A percentile compares a stretch with the other conserved stretches of the same genome.
These are phyloP conservation scores for Babylonia areolata DNA, from an alignment of 1,140 invertebrate genomes.

Conservation along the genomic window DNA sequence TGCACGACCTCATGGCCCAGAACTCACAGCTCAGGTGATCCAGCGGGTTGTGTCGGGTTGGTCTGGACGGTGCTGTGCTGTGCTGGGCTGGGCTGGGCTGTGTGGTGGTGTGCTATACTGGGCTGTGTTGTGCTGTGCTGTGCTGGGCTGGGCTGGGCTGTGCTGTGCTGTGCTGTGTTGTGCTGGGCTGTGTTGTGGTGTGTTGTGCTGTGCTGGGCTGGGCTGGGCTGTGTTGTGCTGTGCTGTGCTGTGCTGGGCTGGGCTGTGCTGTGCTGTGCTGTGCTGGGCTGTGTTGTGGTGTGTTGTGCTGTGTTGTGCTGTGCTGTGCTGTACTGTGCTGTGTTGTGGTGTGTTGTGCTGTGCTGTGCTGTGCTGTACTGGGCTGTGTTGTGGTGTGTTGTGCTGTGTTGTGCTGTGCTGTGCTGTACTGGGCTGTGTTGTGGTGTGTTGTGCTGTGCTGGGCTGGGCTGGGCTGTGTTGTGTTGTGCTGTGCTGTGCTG, in stretches of 20 bases:
- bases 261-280: constrained; percentile 38
- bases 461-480: too few species aligned
- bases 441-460: background rate
- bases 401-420: background rate
- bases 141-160: constrained; percentile 55
- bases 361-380: background rate
- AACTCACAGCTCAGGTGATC: background rate
- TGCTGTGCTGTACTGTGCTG: background rate
- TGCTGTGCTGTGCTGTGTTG: constrained; percentile 49
- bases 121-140: constrained; percentile 59
- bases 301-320: background rate
- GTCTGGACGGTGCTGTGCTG: constrained; percentile 54
- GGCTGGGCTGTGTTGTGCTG: constrained; percentile 16
- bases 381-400: background rate
- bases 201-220: background rate
- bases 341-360: background rate
- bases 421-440: background rate
- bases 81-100: too few species aligned
- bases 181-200: constrained; percentile 21
- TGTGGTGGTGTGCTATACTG: constrained; percentile 58
- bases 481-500: background rate
- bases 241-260: constrained; percentile 33
- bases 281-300: background rate
- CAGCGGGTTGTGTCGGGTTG: constrained; percentile 42
- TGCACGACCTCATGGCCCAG: background rate